phyloP scores from a whole-genome alignment of 64 coral and sea anemone genomes.

The Stichodactyla mertensii region DNA sequence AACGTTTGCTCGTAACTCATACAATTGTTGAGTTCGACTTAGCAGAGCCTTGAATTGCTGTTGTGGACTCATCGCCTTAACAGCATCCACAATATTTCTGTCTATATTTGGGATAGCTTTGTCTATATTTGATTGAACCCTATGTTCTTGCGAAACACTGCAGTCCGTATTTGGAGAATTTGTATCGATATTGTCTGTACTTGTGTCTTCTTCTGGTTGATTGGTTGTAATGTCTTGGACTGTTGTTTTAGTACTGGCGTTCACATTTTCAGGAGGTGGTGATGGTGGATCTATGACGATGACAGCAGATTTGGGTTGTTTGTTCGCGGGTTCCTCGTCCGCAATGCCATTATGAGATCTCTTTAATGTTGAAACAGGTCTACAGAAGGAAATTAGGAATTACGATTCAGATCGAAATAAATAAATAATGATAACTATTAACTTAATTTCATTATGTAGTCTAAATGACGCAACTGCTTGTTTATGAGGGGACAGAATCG shows the following conservation, averaged over 20 bases:
- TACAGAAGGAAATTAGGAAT: background rate
- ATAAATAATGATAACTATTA: no score
- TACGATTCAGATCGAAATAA: no score
- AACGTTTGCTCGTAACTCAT: conserved; percentile 60
- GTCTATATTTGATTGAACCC: background rate
- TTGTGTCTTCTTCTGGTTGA: background rate
- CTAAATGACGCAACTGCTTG: no score
- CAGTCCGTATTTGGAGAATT: background rate
- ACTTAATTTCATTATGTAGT: no score
- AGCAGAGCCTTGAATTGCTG: conserved; percentile 65
- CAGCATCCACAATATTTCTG: conserved; percentile 44
- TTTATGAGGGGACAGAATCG: no score
- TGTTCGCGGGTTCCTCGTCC: conserved; percentile 22
- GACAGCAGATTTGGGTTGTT: conserved; percentile 46
- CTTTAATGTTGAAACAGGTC: conserved; percentile 26
- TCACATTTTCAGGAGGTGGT: background rate
- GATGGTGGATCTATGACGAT: conserved; percentile 71
- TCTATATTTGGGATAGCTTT: background rate
- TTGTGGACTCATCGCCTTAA: conserved; percentile 36
- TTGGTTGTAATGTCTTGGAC: background rate
- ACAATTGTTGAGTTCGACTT: conserved; percentile 41
- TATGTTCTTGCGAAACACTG: background rate
- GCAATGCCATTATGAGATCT: conserved; percentile 9
- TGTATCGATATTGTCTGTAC: background rate
- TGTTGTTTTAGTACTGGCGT: background rate